A percentile compares a stretch with the other conserved stretches of the same genome.
phyloP scores from a whole-genome alignment of 2,797 vertebrate species.

The Allobates femoralis region DNA sequence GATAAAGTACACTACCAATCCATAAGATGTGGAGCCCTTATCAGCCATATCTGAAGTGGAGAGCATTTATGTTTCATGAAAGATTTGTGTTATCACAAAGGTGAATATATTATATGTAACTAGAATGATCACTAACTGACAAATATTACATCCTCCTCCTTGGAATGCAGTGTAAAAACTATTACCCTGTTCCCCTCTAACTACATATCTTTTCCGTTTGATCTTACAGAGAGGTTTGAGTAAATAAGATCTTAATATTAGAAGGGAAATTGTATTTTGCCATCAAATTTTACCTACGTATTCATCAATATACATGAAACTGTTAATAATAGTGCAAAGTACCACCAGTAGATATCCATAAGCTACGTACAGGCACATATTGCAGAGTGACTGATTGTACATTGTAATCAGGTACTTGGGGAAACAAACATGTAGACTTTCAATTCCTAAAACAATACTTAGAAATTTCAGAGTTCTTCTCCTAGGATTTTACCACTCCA shows the following conservation, averaged over 20 bases:
- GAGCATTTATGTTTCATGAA: conserved; percentile 37
- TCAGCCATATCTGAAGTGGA: conserved; percentile 34
- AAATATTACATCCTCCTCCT: conserved; percentile 32
- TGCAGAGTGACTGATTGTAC: neutral
- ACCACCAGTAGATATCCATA: neutral
- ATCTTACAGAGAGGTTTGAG: neutral
- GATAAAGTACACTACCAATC: conserved; percentile 21
- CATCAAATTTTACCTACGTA: neutral
- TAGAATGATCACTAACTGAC: conserved; percentile 26
- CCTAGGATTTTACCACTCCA: no score
- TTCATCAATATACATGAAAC: neutral
- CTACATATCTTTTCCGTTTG: conserved; percentile 13
- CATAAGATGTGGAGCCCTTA: conserved; percentile 11
- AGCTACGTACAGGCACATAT: neutral
- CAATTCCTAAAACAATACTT: no score
- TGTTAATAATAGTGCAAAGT: neutral
- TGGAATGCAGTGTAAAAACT: neutral
- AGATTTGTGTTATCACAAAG: conserved; percentile 30
- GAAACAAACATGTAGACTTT: no score
- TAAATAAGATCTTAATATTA: conserved; percentile 34
- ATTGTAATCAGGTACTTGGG: no score
- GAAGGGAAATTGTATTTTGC: conserved; percentile 40
- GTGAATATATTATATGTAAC: conserved; percentile 39
- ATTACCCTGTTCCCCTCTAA: neutral
- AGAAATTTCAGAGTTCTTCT: no score